These are phyloP conservation scores for Dascyllus trimaculatus DNA, from an alignment of 2,113 vertebrate species.

Conservation along the genomic window DNA sequence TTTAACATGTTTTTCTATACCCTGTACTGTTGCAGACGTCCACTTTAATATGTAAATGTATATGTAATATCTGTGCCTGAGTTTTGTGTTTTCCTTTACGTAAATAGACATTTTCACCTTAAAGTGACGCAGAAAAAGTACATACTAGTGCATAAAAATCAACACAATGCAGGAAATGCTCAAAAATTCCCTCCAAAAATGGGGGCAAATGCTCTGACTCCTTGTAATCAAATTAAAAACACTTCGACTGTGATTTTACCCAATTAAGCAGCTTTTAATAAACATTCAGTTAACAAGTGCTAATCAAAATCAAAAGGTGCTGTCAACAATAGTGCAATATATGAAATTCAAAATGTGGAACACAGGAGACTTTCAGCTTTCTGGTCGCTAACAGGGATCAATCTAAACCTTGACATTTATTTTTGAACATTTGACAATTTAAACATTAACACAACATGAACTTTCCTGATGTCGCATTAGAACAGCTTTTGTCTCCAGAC, in stretches of 20 bases:
- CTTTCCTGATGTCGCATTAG: not conserved
- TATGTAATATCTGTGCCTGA: too few species aligned
- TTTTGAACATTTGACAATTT: conserved; percentile 8
- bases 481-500: not conserved
- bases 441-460: conserved; percentile 8
- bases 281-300: not conserved
- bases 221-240: not conserved
- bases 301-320: not conserved
- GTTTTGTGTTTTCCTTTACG: too few species aligned
- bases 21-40: too few species aligned
- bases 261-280: conserved; percentile 28
- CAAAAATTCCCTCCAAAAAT: too few species aligned
- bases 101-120: too few species aligned
- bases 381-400: not conserved
- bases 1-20: too few species aligned
- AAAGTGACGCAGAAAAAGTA: too few species aligned
- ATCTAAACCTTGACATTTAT: conserved; percentile 14
- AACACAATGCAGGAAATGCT: too few species aligned
- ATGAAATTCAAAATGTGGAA: not conserved
- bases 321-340: not conserved
- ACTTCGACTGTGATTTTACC: not conserved
- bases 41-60: too few species aligned
- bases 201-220: too few species aligned
- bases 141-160: too few species aligned
- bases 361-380: not conserved